phyloP scores from a whole-genome alignment of 2,797 vertebrate genomes.

The Setipinna tenuifilis region DNA sequence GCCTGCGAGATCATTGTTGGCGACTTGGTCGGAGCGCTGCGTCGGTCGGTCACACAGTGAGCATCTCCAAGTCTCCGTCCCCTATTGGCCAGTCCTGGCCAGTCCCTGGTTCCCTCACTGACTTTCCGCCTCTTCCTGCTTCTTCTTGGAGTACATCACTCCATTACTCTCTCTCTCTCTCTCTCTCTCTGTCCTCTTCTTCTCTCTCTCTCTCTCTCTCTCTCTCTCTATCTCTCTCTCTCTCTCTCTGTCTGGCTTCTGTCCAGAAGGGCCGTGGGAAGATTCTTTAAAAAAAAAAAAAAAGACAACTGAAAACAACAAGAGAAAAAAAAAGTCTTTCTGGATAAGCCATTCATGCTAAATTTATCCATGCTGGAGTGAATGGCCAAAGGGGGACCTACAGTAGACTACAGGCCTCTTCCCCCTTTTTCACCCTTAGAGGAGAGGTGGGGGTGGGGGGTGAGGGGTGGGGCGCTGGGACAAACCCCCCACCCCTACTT shows the following conservation, averaged over 20 bases:
- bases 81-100: background rate
- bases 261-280: conserved; percentile 1
- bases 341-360: conserved; percentile 21
- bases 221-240: conserved; percentile 47
- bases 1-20: background rate
- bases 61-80: background rate
- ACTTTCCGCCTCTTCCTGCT: background rate
- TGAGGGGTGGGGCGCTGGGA: background rate
- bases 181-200: conserved; percentile 40
- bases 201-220: conserved; percentile 42
- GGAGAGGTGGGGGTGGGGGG: no score
- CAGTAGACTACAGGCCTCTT: background rate
- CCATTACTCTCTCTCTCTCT: background rate
- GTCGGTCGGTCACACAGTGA: background rate
- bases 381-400: conserved; percentile 12
- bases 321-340: background rate
- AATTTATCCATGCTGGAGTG: conserved; percentile 6
- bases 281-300: conserved; percentile 19
- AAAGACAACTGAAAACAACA: conserved; percentile 11
- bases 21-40: background rate
- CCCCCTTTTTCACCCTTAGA: background rate
- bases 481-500: background rate
- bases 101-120: background rate
- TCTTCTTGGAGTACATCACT: background rate
- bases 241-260: conserved; percentile 27